Base-by-base conservation (phyloP, 2,888 invertebrate species). In the Tetragonula carbonaria region DNA sequence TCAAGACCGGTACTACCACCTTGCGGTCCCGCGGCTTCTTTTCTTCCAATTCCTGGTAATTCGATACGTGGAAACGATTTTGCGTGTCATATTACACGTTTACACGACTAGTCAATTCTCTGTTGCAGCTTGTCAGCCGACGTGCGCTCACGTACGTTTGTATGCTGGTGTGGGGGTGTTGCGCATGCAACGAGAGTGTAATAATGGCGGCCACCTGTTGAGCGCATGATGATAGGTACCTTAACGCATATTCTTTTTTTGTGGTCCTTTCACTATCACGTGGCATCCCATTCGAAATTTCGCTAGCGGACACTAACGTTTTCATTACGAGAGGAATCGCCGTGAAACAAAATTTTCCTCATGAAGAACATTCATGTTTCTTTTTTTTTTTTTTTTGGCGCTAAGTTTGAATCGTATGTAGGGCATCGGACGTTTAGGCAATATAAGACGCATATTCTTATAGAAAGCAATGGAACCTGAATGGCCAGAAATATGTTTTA, bases 51-150 rank as follows among this genome's bases (percentile, higher is more conserved):
- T 93, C 92, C 88, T 80, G 85, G 94, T 94, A 93, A 94, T 91
- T 79, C 88, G 87, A 94, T 91, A 92, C 91, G 84, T 90, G 86
- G 91, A 91, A 93, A 91, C 90, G 93, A 94, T 93, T 94, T 93
- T 91, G 90, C 93, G 92, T 93, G 91, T 94, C 91, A 88, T 88
- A 90, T 94, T 93, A 91, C 93, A 87, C 89, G 88, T 90, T 91
- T 88, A 87, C 88, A 87, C 84, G 87, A 78, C 75, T 80, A 85
- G 80, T 76, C 83, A 87, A 88, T 90, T 85, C 75, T 23, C 23
- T 23, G 23, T 23, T 23, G 23, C 23, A 23, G 23, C 23, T 23
- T 23, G 23, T 23, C 23, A 23, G 23, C 23, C 23, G 23, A 23
- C 23, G 23, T 23, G 23, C 23, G 23, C 23, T 23, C 23, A 23